These are phyloP conservation scores for Melipona bicolor DNA, from an alignment of 2,888 invertebrate genomes.

Conservation along the genomic window DNA sequence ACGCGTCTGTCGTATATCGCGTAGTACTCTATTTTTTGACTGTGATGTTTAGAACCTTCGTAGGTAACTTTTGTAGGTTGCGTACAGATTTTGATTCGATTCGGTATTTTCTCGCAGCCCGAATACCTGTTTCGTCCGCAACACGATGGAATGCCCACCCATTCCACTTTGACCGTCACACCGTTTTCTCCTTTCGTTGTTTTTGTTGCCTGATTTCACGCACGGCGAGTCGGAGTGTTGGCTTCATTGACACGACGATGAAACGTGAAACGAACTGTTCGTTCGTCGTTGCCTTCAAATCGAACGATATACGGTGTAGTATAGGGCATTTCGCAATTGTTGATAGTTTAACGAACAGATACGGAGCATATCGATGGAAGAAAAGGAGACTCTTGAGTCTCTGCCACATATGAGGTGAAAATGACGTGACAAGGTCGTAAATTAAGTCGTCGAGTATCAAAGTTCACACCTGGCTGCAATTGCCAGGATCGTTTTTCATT, in stretches of 20 bases:
- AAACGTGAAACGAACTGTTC: constrained; percentile 3
- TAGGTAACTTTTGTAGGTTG: constrained; percentile 55
- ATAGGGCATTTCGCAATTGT: background rate
- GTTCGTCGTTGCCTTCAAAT: constrained; percentile 15
- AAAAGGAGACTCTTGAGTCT: background rate
- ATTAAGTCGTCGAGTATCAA: background rate
- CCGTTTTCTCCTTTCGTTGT: constrained; percentile 26
- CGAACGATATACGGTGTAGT: background rate
- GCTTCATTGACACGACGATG: constrained; percentile 7
- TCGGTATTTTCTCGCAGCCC: background rate
- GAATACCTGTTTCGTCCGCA: background rate
- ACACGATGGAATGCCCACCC: background rate
- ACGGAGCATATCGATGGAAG: background rate
- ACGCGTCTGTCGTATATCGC: constrained; percentile 39
- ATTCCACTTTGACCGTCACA: constrained; percentile 8
- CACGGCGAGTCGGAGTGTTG: background rate
- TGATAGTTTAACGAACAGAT: background rate
- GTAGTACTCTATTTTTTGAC: constrained; percentile 76
- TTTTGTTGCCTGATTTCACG: constrained; percentile 23
- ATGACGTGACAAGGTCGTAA: background rate
- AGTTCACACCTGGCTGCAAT: background rate
- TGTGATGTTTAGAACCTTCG: constrained; percentile 77
- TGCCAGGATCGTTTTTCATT: background rate
- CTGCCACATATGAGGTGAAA: background rate
- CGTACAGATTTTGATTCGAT: constrained; percentile 45